Base-by-base conservation (phyloP, 2,888 invertebrate species). In the Chymomyza amoena region DNA sequence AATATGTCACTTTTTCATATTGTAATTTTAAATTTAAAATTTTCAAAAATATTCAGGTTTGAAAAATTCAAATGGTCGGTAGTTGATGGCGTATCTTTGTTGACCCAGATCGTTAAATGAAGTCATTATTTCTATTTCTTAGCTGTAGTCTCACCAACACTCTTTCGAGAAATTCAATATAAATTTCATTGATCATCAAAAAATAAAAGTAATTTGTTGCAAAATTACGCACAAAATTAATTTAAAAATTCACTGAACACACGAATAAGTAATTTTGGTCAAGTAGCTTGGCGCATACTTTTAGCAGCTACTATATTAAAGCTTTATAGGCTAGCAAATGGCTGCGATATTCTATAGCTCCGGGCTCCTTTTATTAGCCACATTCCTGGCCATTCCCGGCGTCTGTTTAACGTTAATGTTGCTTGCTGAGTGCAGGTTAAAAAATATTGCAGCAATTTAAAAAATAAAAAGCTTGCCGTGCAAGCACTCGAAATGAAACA, bases 401-500 rank as follows among this genome's bases (percentile, higher is more conserved):
- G 18, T 16, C 54, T 20, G 16, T 32, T 60, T 60, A 60, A 60
- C 60, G 60, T 32, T 60, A 60, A 60, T 60, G 60, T 60, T 60
- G 60, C 1, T 45, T 10, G 39, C 32, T 60, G 36, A 60, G 32
- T 60, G 60, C 32, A 61, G 64, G 54, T 54, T 18, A 16, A 63
- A 25, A 13, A 6, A 28, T 57, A 57, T 25, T 28, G 6, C 18
- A 10, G 13, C 54, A 61, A 61, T 56, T 68, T 68, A 36, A 69
- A 45, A 13, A 13, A 45, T 45, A 45, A 66, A 36, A 32, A 18
- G 64, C 66, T 63, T 65, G 39, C 52, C 63, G 50, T 66, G 54
- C 63, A 60, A 28, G 20, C 65, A 68, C 72, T 72, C 69, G 68
- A 73, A 80, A 76, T 74, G 71, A 76, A 74, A 74, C 79, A 80